Percentiles rank a stretch among this genome's conserved stretches.
Evolutionary conservation across 2,113 vertebrate genomes (phyloP).

Genomic region (Pelobates fuscus): DNA sequence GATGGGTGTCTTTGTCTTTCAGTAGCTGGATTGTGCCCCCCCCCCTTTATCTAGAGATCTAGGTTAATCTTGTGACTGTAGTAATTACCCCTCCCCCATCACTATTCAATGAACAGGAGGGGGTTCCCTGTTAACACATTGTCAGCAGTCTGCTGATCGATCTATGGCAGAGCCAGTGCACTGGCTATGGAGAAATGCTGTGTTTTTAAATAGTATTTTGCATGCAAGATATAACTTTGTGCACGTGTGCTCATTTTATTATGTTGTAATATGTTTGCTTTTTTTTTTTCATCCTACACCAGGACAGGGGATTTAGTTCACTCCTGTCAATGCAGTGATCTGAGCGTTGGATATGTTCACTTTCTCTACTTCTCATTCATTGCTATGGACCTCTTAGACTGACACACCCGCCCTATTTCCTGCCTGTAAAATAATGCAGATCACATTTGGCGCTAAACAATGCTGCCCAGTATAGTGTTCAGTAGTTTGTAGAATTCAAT

Average conservation of each 20-base stretch:
- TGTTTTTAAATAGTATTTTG: too few relatives aligned
- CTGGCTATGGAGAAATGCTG: too few relatives aligned
- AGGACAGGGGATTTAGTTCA: too few relatives aligned
- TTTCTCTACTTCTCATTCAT: slow-evolving; percentile 18
- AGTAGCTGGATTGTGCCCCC: too few relatives aligned
- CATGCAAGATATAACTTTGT: too few relatives aligned
- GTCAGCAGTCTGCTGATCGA: too few relatives aligned
- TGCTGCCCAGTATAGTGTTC: background rate
- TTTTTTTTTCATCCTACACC: too few relatives aligned
- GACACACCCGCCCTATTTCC: slow-evolving; percentile 18
- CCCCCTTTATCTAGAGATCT: background rate
- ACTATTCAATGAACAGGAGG: background rate
- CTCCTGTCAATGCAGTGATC: slow-evolving; percentile 3
- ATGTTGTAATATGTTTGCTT: too few relatives aligned
- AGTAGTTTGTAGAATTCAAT: background rate
- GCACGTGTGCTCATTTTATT: too few relatives aligned
- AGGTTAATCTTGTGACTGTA: background rate
- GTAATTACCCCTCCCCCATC: slow-evolving; percentile 2
- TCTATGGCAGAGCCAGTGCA: too few relatives aligned
- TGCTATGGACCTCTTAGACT: background rate
- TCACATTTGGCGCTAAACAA: slow-evolving; percentile 2
- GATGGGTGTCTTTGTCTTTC: too few relatives aligned
- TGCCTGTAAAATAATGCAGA: background rate
- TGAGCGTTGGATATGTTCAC: slow-evolving; percentile 9
- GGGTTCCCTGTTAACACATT: background rate